Percentiles rank a stretch among this genome's conserved stretches.
Conservation (phyloP, 1,140 invertebrate genomes). For the Tetranychus urticae region DNA sequence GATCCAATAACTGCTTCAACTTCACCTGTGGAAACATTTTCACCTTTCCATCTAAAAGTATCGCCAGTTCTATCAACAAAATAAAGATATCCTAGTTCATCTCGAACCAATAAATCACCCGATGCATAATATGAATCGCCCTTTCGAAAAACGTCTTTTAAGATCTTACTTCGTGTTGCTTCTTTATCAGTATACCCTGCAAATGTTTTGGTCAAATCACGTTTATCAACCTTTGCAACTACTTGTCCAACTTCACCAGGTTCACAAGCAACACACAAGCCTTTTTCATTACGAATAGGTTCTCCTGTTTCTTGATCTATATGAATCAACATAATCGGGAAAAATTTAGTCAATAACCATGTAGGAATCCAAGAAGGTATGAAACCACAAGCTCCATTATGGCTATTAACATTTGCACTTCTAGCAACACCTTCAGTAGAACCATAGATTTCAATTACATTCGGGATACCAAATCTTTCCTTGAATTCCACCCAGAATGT, state of each 20-base stretch:
- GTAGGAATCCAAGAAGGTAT: slow-evolving; percentile 48
- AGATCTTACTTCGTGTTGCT: slow-evolving; percentile 79
- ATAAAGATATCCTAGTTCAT: slow-evolving; percentile 30
- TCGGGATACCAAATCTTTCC: slow-evolving; percentile 26
- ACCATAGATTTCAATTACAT: slow-evolving; percentile 27
- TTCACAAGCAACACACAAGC: slow-evolving; percentile 28
- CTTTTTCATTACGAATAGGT: slow-evolving; percentile 21
- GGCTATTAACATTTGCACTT: slow-evolving; percentile 50
- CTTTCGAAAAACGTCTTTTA: slow-evolving; percentile 58
- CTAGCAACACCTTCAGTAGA: slow-evolving; percentile 28
- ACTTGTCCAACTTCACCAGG: slow-evolving; percentile 80
- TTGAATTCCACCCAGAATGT: slow-evolving; percentile 88
- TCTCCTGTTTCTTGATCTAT: slow-evolving; percentile 26
- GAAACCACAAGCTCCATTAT: slow-evolving; percentile 70
- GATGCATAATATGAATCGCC: slow-evolving; percentile 83
- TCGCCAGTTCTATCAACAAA: slow-evolving; percentile 33
- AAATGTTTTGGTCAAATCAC: slow-evolving; percentile 27
- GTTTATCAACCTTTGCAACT: slow-evolving; percentile 76
- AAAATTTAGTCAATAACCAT: slow-evolving; percentile 24
- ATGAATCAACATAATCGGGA: slow-evolving; percentile 48
- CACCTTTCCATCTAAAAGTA: slow-evolving; percentile 42
- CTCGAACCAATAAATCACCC: slow-evolving; percentile 27
- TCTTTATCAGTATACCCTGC: slow-evolving; percentile 70
- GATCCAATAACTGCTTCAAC: slow-evolving; percentile 80
- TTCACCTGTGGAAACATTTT: slow-evolving; percentile 93